Evolutionary conservation across 2,888 invertebrate genomes (phyloP), one percentile per base, ranked within the genome.

Genomic region (Tenthredo livida): DNA sequence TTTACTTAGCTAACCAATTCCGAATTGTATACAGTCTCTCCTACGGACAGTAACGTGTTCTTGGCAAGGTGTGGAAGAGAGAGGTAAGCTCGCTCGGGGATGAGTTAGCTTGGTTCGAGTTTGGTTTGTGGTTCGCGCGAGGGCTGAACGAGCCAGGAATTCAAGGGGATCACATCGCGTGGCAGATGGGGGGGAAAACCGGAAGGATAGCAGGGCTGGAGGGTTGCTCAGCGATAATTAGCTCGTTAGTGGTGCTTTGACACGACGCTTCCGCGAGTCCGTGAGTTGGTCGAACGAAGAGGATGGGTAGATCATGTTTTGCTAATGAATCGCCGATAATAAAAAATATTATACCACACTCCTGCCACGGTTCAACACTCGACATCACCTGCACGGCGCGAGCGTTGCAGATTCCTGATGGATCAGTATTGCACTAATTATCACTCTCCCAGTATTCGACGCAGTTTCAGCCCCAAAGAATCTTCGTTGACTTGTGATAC

Each of bases 181-280:
- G 58, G 86, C 85, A 67, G 85, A 84, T 84, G 61, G 86, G 86
- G 61, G 85, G 84, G 85, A 80, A 40, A 78, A 84, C 84, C 84
- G 85, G 33, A 85, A 85, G 85, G 65, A 85, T 70, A 70, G 73
- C 37, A 58, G 84, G n/a, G 77, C 85, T 73, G 83, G 84, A 85
- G 85, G 85, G 85, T 78, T 84, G 84, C 77, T 70, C 80, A 84
- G 85, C 72, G 89, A 89, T 89, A 89, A 89, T 89, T 89, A 88
- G 88, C 88, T 89, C 89, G 89, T 89, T 89, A 89, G 88, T 84
- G 85, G 85, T 84, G 89, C 89, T 89, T 89, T 89, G 89, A 89
- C 86, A 87, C 87, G 86, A 84, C 86, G 82, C 77, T 86, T 87
- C 84, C 85, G 86, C 87, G 85, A 88, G 86, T 87, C 84, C 84